These are phyloP conservation scores for Theretra japonica DNA, from an alignment of 2,888 invertebrate genomes.

Conservation along the genomic window DNA sequence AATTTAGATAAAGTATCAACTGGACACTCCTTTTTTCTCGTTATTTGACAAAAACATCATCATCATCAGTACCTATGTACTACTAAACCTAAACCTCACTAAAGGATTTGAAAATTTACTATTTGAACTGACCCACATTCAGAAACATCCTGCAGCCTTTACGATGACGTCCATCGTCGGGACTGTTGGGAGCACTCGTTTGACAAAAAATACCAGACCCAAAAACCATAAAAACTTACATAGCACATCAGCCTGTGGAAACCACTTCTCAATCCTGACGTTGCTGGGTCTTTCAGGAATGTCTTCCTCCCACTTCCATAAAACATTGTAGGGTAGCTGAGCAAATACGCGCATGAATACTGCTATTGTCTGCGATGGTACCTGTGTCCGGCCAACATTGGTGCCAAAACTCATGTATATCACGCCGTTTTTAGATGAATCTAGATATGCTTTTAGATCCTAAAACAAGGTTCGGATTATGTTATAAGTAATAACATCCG, in stretches of 20 bases:
- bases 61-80: too few relatives aligned
- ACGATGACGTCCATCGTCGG: too few relatives aligned
- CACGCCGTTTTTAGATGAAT: slow-evolving; percentile 61
- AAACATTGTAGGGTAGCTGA: slow-evolving; percentile 58
- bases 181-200: too few relatives aligned
- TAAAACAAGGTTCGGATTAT: slow-evolving; percentile 40
- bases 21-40: too few relatives aligned
- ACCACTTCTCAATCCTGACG: slow-evolving; percentile 23
- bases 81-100: too few relatives aligned
- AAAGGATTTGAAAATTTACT: too few relatives aligned
- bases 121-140: too few relatives aligned
- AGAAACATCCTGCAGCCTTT: too few relatives aligned
- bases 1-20: too few relatives aligned
- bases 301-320: slow-evolving; percentile 69
- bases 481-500: too few relatives aligned
- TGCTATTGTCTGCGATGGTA: background rate
- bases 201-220: too few relatives aligned
- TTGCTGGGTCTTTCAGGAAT: slow-evolving; percentile 37
- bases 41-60: too few relatives aligned
- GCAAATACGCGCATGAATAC: slow-evolving; percentile 14
- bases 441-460: slow-evolving; percentile 62
- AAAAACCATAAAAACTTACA: background rate
- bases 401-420: slow-evolving; percentile 63
- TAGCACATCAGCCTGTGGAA: slow-evolving; percentile 27
- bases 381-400: slow-evolving; percentile 42